Evolutionary conservation across 1,140 invertebrate species (phyloP).

Genomic region (Temnothorax longispinosus): DNA sequence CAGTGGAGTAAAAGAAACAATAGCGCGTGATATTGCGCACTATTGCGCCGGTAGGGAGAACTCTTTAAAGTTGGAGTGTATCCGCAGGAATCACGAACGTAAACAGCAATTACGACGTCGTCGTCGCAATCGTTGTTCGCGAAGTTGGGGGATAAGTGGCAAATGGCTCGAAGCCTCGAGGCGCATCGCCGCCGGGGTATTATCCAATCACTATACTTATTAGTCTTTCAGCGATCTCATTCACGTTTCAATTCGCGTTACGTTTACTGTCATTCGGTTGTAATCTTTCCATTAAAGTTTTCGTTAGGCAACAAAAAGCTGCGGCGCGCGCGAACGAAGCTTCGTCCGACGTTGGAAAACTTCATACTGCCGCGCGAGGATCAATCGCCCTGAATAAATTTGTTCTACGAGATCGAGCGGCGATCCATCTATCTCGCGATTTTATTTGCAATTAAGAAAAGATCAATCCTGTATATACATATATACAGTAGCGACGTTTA

Average conservation of each 20-base stretch:
- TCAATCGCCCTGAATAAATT: conserved; percentile 72
- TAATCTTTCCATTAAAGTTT: conserved; percentile 78
- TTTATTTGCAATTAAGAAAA: conserved; percentile 57
- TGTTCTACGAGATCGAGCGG: conserved; percentile 64
- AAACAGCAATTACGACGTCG: conserved; percentile 59
- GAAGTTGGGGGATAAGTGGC: conserved; percentile 67
- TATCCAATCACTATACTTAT: conserved; percentile 71
- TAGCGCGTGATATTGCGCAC: conserved; percentile 29
- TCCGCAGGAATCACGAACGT: conserved; percentile 56
- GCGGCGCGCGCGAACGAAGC: not conserved
- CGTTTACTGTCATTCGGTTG: conserved; percentile 69
- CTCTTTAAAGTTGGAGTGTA: conserved; percentile 56
- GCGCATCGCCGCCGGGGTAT: conserved; percentile 52
- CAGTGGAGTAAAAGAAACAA: conserved; percentile 28
- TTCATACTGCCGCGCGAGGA: conserved; percentile 63
- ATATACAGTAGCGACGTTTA: not conserved
- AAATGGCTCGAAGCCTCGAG: conserved; percentile 44
- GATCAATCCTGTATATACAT: conserved; percentile 17
- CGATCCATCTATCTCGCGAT: conserved; percentile 35
- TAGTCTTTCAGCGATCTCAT: conserved; percentile 69
- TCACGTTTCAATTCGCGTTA: conserved; percentile 73
- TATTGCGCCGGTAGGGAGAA: not conserved
- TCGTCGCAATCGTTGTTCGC: conserved; percentile 54
- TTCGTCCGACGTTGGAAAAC: conserved; percentile 59
- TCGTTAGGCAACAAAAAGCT: conserved; percentile 57